Evolutionary conservation across 2,797 vertebrate genomes (phyloP).

Genomic region (Hirundo rustica): DNA sequence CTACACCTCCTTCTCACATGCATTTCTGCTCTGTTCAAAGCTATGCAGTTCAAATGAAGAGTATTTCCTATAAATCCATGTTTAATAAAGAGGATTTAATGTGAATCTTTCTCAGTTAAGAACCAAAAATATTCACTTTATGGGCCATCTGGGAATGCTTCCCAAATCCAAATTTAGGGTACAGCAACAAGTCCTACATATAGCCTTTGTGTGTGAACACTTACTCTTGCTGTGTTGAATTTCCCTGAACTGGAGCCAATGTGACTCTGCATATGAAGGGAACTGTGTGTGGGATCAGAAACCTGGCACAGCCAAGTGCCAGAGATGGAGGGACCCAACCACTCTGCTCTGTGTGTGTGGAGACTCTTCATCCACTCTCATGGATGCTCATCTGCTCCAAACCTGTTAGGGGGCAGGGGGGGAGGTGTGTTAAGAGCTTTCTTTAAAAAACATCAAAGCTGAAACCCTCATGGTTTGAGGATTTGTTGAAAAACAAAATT

Average conservation of each 20-base stretch:
- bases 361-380: not conserved
- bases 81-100: conserved; percentile 42
- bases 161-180: conserved; percentile 61
- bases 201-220: conserved; percentile 22
- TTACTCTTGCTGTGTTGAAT: conserved; percentile 18
- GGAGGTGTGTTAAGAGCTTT: not conserved
- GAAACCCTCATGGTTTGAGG: not conserved
- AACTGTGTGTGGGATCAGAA: not conserved
- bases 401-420: accelerated
- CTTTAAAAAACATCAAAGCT: not conserved
- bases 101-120: not conserved
- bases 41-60: not conserved
- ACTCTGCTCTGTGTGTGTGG: not conserved
- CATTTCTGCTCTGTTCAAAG: conserved; percentile 1
- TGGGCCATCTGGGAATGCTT: conserved; percentile 47
- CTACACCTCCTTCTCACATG: not conserved
- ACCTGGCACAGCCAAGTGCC: not conserved
- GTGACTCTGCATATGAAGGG: not conserved
- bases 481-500: not conserved
- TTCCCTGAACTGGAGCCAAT: conserved; percentile 17
- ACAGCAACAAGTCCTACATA: conserved; percentile 46
- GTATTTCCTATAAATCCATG: not conserved
- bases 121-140: conserved; percentile 46
- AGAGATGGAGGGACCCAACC: not conserved
- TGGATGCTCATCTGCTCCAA: not conserved